Evolutionary conservation across 2,797 vertebrate species (phyloP), one percentile per base, ranked within the genome.

Genomic region (Pseudopleuronectes americanus): DNA sequence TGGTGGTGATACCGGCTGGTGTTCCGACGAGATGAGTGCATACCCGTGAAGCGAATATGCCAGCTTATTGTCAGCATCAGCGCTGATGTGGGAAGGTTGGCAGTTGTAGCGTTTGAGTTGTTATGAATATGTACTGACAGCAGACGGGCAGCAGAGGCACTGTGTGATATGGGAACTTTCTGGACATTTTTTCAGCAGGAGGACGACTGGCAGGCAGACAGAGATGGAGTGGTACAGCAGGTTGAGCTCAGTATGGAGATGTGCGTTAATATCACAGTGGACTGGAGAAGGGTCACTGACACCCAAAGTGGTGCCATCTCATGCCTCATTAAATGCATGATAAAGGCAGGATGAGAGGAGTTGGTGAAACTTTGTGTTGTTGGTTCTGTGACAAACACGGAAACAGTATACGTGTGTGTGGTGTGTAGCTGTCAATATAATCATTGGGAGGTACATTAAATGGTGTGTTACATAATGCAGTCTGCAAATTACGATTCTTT

Each of bases 131-230:
- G 76, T 57, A 63, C 74, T 68, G 73, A 66, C 73, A 76, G 74
- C 77, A 71, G 75, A 63, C 45, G 17, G 64, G 66, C 74, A 65
- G 77, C 66, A 55, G 51, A 53, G 72, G 60, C 73, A 67, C 45
- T 26, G 67, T 79, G 75, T 87, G 77, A 79, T 82, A 48, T 69
- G 43, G 60, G 56, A 59, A 76, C 68, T 68, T 47, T 64, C 60
- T 57, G 74, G 76, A 66, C 68, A 22, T 84, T 74, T 69, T 9
- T 56, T 70, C 65, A 57, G 63, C 6, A 0, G 36, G 77, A 71
- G 56, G 55, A 48, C 4, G 1, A 21, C 8, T 36, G 64, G 24
- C 8, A 12, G 14, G 4, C 23, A 0, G 52, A 23, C 8, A 1
- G 55, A 28, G 52, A 54, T 14, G n/a, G 22, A 58, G 60, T 28